Conservation (phyloP, 1,140 invertebrate species). For the Cotesia typhae region DNA sequence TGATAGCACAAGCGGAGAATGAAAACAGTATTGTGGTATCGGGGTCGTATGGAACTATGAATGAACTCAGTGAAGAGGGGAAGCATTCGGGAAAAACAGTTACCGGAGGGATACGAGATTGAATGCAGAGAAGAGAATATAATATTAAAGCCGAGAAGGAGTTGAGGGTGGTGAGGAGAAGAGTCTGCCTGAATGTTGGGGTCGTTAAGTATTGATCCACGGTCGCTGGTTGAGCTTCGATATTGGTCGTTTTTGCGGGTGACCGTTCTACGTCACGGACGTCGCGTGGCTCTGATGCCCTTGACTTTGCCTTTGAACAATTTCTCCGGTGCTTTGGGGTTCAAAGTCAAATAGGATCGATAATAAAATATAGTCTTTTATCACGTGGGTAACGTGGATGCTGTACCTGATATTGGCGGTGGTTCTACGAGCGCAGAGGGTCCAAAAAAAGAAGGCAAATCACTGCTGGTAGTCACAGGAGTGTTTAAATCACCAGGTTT, state of each 20-base stretch:
- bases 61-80: constrained; percentile 53
- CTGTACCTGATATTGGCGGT: constrained; percentile 83
- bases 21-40: constrained; percentile 20
- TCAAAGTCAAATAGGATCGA: constrained; percentile 21
- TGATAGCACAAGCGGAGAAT: constrained; percentile 25
- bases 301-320: constrained; percentile 42
- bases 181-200: constrained; percentile 64
- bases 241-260: constrained; percentile 57
- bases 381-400: constrained; percentile 19
- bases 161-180: constrained; percentile 38
- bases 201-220: constrained; percentile 65
- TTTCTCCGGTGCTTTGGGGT: constrained; percentile 16
- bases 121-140: constrained; percentile 31
- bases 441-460: constrained; percentile 81
- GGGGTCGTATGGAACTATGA: constrained; percentile 53
- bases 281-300: constrained; percentile 38
- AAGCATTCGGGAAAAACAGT: constrained; percentile 28
- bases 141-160: constrained; percentile 32
- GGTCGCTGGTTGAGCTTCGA: constrained; percentile 53
- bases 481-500: constrained; percentile 79
- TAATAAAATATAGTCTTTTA: background rate
- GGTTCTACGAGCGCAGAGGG: constrained; percentile 82
- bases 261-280: constrained; percentile 49
- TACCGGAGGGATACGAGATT: background rate
- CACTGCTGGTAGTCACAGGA: constrained; percentile 79